Evolutionary conservation across 2,888 invertebrate genomes (phyloP), one percentile per base, ranked within the genome.

Genomic region (Zonitis immaculata): DNA sequence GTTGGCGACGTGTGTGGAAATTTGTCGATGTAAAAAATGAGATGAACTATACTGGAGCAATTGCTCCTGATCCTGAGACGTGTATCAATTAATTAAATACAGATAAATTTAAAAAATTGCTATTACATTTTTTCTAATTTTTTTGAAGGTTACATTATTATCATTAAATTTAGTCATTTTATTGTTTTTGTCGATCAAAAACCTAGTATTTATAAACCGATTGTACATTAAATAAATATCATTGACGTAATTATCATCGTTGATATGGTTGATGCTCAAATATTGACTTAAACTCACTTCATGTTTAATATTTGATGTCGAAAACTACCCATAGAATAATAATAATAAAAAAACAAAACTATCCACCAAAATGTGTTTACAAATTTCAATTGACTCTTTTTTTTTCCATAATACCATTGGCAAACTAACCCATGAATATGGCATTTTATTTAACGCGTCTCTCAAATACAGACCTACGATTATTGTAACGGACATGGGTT

Each of bases 381-480:
- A 22, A 3, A 50, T 51, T 46, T n/a, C n/a, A n/a, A 46, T 52
- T 39, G 46, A 55, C 44, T 45, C 49, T 45, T 54, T 42, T 42
- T 51, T 43, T 49, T n/a, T n/a, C n/a, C n/a, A n/a, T n/a, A n/a
- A n/a, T n/a, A 51, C 30, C 2, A 30, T 12, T 12, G 12, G n/a
- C n/a, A 30, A 3, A 30, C 5, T 5, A 12, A 8, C 18, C 5
- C 7, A 47, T 51, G 56, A 45, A 48, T 27, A 18, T 58, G 49
- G 47, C 59, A 54, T 56, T 59, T 57, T 58, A 61, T 61, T 63
- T 59, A 61, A 60, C 58, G 58, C 58, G 56, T 61, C 59, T 16
- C 18, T 64, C 64, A 64, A 59, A 59, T 54, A 56, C 62, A 64
- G 60, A 11, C 46, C 45, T 54, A 54, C 60, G 64, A 59, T 46